Percentiles rank a stretch among this genome's conserved stretches.
phyloP scores from a whole-genome alignment of 2,888 invertebrate genomes.

The Limnephilus auricula region DNA sequence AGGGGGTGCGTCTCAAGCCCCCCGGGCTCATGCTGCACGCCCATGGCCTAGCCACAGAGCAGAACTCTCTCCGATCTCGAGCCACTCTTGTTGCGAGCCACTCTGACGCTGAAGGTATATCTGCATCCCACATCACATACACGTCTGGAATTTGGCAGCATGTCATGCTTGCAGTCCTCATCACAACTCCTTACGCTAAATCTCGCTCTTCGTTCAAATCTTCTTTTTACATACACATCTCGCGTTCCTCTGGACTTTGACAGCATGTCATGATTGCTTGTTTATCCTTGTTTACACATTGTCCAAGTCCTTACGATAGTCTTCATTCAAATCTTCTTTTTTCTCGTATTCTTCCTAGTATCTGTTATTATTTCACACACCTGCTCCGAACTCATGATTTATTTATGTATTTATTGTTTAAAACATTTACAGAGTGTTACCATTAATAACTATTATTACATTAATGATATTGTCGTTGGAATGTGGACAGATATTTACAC shows the following conservation, averaged over 20 bases:
- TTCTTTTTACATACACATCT: too few species aligned
- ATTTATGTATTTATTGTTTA: too few species aligned
- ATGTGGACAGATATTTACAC: too few species aligned
- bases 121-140: not conserved
- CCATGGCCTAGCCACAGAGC: conserved; percentile 38
- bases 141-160: not conserved
- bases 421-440: too few species aligned
- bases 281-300: too few species aligned
- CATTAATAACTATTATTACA: too few species aligned
- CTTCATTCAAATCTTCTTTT: too few species aligned
- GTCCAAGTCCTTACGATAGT: not conserved
- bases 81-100: not conserved
- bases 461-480: too few species aligned
- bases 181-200: too few species aligned
- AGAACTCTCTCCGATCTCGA: not conserved
- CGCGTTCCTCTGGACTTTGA: not conserved
- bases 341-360: too few species aligned
- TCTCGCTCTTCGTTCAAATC: too few species aligned
- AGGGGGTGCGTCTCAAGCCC: conserved; percentile 65
- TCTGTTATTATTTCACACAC: not conserved
- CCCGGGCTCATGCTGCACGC: conserved; percentile 31
- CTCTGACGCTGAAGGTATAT: not conserved
- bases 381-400: too few species aligned
- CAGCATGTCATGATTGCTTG: not conserved
- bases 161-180: not conserved